Conservation (phyloP, 2,113 vertebrate species). For the Sinocyclocheilus grahami region DNA sequence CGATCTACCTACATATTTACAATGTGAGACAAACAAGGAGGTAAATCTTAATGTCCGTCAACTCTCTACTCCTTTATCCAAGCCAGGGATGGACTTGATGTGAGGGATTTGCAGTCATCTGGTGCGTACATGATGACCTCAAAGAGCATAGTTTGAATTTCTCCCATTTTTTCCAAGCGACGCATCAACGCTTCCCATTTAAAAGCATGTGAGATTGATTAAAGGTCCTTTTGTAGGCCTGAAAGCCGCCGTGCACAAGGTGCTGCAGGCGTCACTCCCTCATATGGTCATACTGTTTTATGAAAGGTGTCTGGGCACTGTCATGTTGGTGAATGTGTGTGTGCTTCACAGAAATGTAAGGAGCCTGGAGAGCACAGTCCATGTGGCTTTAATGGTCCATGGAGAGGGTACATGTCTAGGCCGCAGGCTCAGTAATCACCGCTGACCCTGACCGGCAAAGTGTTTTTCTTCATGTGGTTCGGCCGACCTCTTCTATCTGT, state of each 20-base stretch:
- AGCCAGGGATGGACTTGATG: slow-evolving; percentile 33
- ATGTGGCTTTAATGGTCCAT: slow-evolving; percentile 56
- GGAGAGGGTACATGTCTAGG: slow-evolving; percentile 37
- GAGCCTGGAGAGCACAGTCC: slow-evolving; percentile 46
- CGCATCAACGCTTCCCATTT: slow-evolving; percentile 60
- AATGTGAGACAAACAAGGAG: slow-evolving; percentile 42
- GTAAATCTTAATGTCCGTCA: neutral
- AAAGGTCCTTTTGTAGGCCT: slow-evolving; percentile 41
- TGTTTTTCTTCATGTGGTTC: slow-evolving; percentile 45
- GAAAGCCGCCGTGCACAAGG: slow-evolving; percentile 6
- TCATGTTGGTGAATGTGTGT: slow-evolving; percentile 43
- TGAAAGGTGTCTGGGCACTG: slow-evolving; percentile 57
- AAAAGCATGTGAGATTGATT: slow-evolving; percentile 54
- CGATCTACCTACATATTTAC: slow-evolving; percentile 59
- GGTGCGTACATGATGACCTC: neutral
- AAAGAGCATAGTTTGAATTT: slow-evolving; percentile 66
- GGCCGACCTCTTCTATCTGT: slow-evolving; percentile 41
- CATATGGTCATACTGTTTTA: slow-evolving; percentile 62
- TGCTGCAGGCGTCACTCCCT: slow-evolving; percentile 52
- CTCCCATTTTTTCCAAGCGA: slow-evolving; percentile 63
- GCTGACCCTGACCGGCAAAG: slow-evolving; percentile 53
- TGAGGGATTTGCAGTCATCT: slow-evolving; percentile 14
- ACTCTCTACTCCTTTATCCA: neutral
- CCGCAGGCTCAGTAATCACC: slow-evolving; percentile 50
- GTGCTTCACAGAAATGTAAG: slow-evolving; percentile 43